Base-by-base conservation (phyloP, 2,113 vertebrate genomes). In the Atherinomorus stipes region DNA sequence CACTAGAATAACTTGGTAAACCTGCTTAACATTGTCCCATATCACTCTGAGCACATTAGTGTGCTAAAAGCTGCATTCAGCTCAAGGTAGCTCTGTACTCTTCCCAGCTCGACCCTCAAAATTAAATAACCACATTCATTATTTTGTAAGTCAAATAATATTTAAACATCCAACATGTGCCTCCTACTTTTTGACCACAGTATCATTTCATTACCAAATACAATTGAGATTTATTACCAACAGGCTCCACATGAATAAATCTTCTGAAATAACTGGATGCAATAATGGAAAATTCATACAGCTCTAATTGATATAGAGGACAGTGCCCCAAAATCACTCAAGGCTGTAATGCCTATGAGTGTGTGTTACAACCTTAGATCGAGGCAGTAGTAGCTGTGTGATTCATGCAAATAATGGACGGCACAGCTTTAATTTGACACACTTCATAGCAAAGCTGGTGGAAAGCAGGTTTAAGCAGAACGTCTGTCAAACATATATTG, bases 301-400 rank as follows among this genome's bases (percentile, higher is more conserved):
- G 38, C 76, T 71, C 63, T 89, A 91, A 89, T 83, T 88, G 83
- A 86, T 85, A 83, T 44, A 83, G 70, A 85, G 54, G 80, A 86
- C 84, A 72, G 66, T 49, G 69, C 72, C 42, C 68, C 53, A 74
- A 83, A 86, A 78, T 67, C 78, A 78, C 71, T 70, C 54, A 73
- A 65, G 84, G 81, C 83, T 85, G 60, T 63, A 69, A 84, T 64
- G 42, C 63, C 61, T 64, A 19, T 37, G 19, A 79, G 60, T 74
- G 71, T 78, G 64, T 72, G 74, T 44, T 62, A 62, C 54, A 78
- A 69, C 65, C 62, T 62, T 47, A 28, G 50, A 38, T 58, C 0
- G 21, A 78, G 47, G 60, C 49, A 40, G 57, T 58, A 68, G 45
- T 15, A 54, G 56, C 58, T 75, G 57, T 68, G 69, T 38, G 67